phyloP scores from a whole-genome alignment of 2,113 vertebrate genomes.

The Otocyon megalotis region DNA sequence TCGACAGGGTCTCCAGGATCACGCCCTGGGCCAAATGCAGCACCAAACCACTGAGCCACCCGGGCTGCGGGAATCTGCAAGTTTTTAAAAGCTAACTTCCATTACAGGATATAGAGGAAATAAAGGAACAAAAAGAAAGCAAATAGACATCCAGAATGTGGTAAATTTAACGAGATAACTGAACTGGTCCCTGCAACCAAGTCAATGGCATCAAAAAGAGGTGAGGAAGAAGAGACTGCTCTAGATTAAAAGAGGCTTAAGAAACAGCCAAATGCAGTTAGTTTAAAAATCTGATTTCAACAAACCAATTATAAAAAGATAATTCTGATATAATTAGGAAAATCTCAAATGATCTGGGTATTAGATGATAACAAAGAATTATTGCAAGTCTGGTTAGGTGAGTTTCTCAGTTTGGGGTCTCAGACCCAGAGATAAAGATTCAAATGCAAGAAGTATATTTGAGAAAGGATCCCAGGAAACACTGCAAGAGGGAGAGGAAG shows the following conservation, averaged over 20 bases:
- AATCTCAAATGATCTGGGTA: not conserved
- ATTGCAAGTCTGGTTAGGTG: not conserved
- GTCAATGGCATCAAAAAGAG: not conserved
- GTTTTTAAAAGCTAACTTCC: not conserved
- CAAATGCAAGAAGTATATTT: conserved; percentile 1
- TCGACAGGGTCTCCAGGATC: too few relatives aligned
- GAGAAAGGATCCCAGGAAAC: not conserved
- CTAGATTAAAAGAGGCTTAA: not conserved
- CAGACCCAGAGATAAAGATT: not conserved
- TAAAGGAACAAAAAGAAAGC: not conserved
- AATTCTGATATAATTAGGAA: not conserved
- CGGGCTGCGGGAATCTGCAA: not conserved
- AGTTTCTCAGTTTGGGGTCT: not conserved
- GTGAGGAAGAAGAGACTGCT: not conserved
- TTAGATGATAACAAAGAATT: not conserved
- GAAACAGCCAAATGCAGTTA: not conserved
- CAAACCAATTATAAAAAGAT: not conserved
- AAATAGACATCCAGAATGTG: not conserved
- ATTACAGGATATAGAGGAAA: not conserved
- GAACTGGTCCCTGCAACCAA: not conserved
- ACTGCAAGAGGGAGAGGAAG: not conserved
- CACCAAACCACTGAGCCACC: too few relatives aligned
- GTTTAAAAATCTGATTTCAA: not conserved
- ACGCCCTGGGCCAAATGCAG: too few relatives aligned
- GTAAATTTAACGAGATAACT: not conserved